Evolutionary conservation across 2,797 vertebrate genomes (phyloP), one percentile per base, ranked within the genome.

Genomic region (Ciconia nigra): DNA sequence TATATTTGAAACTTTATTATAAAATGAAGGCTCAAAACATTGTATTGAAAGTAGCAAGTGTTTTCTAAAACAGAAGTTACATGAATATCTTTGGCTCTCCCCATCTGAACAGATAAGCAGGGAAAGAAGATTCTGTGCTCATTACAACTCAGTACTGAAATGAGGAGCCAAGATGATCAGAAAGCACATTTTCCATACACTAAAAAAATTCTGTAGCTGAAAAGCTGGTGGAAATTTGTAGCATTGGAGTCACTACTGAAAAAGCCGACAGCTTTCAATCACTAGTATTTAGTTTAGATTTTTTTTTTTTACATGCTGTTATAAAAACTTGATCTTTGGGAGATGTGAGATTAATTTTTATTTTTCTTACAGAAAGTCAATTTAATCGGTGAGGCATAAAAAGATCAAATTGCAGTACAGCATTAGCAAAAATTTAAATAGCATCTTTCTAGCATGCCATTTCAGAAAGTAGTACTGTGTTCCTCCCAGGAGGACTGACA

Each of bases 371-470:
- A 79, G 35, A 54, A 91, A 76, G 41, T 28, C 47, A 67, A 22
- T 80, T 83, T 47, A 87, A 82, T 54, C 21, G 4, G 16, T 0
- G 13, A 73, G 55, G 29, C 61, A 70, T 63, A 51, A 83, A 86
- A 81, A 72, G 29, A 79, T 78, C 71, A 88, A 74, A 78, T 83
- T 91, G 33, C 44, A 88, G 37, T 13, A 29, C 10, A 65, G 49
- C 22, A 71, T 39, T 85, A 78, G 61, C 52, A 91, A 70, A 80
- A 95, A 57, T 85, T 67, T 85, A 78, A 87, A 78, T 46, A 37
- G 24, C 31, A 22, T 62, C 78, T 90, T 91, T 41, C 39, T 12
- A 70, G 63, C 21, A n/a, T 11, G 15, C 13, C 69, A 25, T 67
- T 81, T 73, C 41, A 67, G 88, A 72, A 77, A 81, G 61, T 11